Conservation (phyloP, 1,140 invertebrate species). For the Thereuonema tuberculata region DNA sequence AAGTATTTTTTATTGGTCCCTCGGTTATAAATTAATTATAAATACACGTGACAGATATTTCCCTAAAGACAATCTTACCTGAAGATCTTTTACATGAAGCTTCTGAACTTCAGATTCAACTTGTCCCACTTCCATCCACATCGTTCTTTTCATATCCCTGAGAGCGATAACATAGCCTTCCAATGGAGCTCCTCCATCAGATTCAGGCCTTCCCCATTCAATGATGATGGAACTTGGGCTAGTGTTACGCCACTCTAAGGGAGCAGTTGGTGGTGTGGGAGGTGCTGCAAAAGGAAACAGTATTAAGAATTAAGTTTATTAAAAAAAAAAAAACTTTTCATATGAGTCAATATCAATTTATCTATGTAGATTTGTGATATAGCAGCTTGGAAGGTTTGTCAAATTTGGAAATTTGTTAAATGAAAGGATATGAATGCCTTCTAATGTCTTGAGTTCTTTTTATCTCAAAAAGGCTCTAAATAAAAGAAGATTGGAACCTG, state of each 20-base stretch:
- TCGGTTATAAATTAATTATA: no score
- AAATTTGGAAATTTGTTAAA: no score
- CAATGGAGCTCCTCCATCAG: conserved; percentile 80
- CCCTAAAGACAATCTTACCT: conserved; percentile 37
- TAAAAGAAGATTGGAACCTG: no score
- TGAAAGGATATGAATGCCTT: no score
- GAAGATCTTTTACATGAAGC: conserved; percentile 65
- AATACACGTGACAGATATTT: background rate
- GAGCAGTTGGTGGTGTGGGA: conserved; percentile 75
- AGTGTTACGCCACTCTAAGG: conserved; percentile 65
- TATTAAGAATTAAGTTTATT: conserved; percentile 6
- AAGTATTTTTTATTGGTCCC: no score
- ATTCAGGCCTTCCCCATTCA: conserved; percentile 86
- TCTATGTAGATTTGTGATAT: no score
- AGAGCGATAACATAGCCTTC: conserved; percentile 86
- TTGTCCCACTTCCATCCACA: conserved; percentile 91
- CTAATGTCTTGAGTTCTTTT: no score
- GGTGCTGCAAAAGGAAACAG: conserved; percentile 42
- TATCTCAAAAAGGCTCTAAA: no score
- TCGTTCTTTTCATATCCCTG: conserved; percentile 75
- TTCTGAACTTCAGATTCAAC: conserved; percentile 66
- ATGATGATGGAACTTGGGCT: conserved; percentile 70
- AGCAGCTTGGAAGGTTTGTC: no score
- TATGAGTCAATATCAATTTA: no score
- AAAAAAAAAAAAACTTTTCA: background rate